Evolutionary conservation across 2,888 invertebrate genomes (phyloP), one percentile per base, ranked within the genome.

Genomic region (Stomorhina lunata): DNA sequence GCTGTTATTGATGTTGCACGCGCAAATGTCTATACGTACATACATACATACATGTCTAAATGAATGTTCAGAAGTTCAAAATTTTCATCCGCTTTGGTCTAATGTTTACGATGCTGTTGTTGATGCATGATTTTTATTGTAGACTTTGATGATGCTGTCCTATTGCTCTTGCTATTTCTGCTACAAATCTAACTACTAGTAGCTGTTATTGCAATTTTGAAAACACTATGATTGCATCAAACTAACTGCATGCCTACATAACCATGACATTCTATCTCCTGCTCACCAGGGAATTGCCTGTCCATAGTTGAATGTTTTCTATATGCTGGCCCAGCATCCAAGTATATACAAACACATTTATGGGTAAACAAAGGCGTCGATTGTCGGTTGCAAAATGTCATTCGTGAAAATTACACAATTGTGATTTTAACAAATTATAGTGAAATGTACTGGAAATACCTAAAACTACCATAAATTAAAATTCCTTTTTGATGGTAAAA

Each of bases 391-490:
- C 79, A 79, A 79, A 79, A 79, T 79, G 82, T 79, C 82, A 82
- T 71, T 79, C 32, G 71, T 76, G 57, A 79, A 82, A 82, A 79
- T 82, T 82, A 76, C 79, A 75, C 79, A 75, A 76, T 82, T 82
- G 75, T 82, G 82, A 82, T 82, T 82, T 82, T 79, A 82, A 79
- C 79, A 79, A 82, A 82, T 82, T 82, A 82, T 71, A 59, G 79
- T 79, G 75, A 82, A 82, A 82, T 82, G 82, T 79, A 82, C 65
- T 82, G 82, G 79, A 82, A 82, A 71, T 66, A 71, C 69, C 78
- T 65, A 82, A 82, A 79, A 72, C 65, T 65, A 40, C 50, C 57
- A 79, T 79, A 79, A 72, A 79, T 79, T 72, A 66, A 48, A 65
- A 34, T n/a, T 17, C 34, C 32, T 27, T 48, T 68, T 66, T 53